These are phyloP conservation scores for Chrysolina haemoptera DNA, from an alignment of 2,888 invertebrate species.

Conservation along the genomic window DNA sequence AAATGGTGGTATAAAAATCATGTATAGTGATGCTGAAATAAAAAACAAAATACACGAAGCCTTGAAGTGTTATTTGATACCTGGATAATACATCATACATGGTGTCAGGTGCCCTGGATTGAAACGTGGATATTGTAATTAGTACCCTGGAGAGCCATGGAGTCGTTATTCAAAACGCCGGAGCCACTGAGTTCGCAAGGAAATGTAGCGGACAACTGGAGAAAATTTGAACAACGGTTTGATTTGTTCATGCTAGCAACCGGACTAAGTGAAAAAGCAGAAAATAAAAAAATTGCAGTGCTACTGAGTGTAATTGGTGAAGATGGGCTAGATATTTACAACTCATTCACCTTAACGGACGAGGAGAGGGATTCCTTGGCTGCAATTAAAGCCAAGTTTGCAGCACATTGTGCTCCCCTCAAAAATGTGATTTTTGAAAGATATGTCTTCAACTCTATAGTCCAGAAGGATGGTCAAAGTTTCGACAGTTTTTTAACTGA, in stretches of 20 bases:
- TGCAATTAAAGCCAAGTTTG: slow-evolving; percentile 26
- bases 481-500: slow-evolving; percentile 58
- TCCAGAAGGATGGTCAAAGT: slow-evolving; percentile 55
- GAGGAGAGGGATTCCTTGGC: slow-evolving; percentile 5
- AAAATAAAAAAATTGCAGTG: slow-evolving; percentile 12
- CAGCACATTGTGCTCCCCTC: slow-evolving; percentile 37
- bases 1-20: no score
- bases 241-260: neutral
- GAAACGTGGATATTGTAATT: neutral
- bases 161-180: slow-evolving; percentile 9
- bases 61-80: no score
- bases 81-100: neutral
- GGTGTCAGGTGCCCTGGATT: neutral
- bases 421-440: slow-evolving; percentile 46
- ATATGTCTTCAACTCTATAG: slow-evolving; percentile 50
- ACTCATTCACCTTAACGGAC: neutral
- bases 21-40: no score
- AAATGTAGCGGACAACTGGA: slow-evolving; percentile 13
- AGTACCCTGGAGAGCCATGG: slow-evolving; percentile 4
- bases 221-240: slow-evolving; percentile 11
- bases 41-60: no score
- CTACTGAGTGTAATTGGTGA: slow-evolving; percentile 15
- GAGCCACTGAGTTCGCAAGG: slow-evolving; percentile 7
- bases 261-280: neutral
- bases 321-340: slow-evolving; percentile 11